These are phyloP conservation scores for Melangyna quadrimaculata DNA, from an alignment of 2,888 invertebrate species.

Conservation along the genomic window DNA sequence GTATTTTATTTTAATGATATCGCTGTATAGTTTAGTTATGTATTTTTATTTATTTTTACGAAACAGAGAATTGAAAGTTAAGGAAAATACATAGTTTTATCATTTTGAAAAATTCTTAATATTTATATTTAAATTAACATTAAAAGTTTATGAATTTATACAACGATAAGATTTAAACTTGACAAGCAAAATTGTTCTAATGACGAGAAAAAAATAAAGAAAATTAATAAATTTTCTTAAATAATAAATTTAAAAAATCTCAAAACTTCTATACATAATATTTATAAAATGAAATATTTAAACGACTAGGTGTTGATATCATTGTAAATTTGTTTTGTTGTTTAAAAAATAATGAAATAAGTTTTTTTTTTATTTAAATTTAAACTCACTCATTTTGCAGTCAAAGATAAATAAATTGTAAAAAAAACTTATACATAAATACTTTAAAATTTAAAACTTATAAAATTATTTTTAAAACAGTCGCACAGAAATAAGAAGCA, in stretches of 20 bases:
- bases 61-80: neutral
- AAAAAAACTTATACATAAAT: conserved; percentile 47
- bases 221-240: conserved; percentile 19
- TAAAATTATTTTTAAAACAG: conserved; percentile 29
- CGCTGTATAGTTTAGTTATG: neutral
- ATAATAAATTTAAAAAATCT: neutral
- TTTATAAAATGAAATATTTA: conserved; percentile 17
- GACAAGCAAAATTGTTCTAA: neutral
- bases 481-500: conserved; percentile 41
- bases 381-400: conserved; percentile 53
- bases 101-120: conserved; percentile 1
- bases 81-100: conserved; percentile 31
- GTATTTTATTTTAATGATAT: conserved; percentile 10
- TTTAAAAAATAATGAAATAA: conserved; percentile 27
- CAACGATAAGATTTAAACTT: neutral
- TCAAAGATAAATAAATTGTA: conserved; percentile 30
- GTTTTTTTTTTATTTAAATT: conserved; percentile 4
- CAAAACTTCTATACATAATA: neutral
- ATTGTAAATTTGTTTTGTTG: conserved; percentile 20
- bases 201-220: neutral
- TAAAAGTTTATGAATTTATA: conserved; percentile 1
- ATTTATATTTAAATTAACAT: neutral
- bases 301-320: conserved; percentile 61
- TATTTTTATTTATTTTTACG: neutral
- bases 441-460: conserved; percentile 10